Percentiles rank a stretch among this genome's conserved stretches.
Evolutionary conservation across 2,888 invertebrate species (phyloP).

Genomic region (Xiphydria camelus): DNA sequence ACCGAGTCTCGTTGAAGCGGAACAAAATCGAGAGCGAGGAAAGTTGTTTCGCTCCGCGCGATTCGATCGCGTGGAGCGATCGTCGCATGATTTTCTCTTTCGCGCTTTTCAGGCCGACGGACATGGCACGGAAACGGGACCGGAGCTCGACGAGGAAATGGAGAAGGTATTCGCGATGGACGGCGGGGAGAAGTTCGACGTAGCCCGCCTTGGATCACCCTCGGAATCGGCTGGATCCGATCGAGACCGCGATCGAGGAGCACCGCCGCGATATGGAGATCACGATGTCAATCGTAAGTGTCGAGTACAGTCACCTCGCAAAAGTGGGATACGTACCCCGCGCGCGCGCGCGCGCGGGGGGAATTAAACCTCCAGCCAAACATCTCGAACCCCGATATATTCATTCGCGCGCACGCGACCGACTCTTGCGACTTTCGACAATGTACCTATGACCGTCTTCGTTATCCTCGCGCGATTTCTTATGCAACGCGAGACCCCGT

Average conservation of each 20-base stretch:
- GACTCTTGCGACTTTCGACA: too few relatives aligned
- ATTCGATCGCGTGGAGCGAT: neutral
- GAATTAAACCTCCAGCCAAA: too few relatives aligned
- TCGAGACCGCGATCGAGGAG: conserved; percentile 51
- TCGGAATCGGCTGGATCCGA: conserved; percentile 51
- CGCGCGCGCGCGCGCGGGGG: too few relatives aligned
- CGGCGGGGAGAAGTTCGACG: conserved; percentile 65
- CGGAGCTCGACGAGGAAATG: conserved; percentile 85
- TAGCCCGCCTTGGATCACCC: conserved; percentile 60
- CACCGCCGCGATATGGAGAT: conserved; percentile 52
- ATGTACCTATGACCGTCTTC: too few relatives aligned
- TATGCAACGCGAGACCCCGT: too few relatives aligned
- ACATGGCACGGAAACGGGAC: conserved; percentile 66
- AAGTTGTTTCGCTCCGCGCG: neutral
- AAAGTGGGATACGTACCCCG: too few relatives aligned
- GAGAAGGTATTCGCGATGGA: conserved; percentile 81
- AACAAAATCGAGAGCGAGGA: too few relatives aligned
- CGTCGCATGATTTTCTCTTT: too few relatives aligned
- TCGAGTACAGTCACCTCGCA: too few relatives aligned
- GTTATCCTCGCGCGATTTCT: too few relatives aligned
- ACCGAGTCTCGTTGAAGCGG: neutral
- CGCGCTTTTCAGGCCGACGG: conserved; percentile 60
- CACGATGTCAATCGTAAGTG: conserved; percentile 53
- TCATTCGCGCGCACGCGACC: too few relatives aligned
- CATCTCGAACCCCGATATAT: too few relatives aligned